Percentiles rank a stretch among this genome's conserved stretches.
These are phyloP conservation scores for Caenorhabditis briggsae DNA, from an alignment of 1,140 invertebrate genomes.

Conservation along the genomic window DNA sequence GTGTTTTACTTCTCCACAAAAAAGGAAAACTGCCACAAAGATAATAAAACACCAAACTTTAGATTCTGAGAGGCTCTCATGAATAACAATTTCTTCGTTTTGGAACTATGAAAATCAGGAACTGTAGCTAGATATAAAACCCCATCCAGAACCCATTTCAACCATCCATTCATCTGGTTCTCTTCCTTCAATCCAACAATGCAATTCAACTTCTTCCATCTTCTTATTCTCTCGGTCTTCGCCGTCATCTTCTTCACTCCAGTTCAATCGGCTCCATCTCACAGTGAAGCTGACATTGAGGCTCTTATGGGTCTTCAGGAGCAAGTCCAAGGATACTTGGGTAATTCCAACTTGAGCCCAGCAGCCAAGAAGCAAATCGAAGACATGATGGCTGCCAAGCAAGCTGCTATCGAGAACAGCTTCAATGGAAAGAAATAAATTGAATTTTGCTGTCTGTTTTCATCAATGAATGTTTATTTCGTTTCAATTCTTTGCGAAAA, in stretches of 20 bases:
- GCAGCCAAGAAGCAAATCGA: slow-evolving; percentile 8
- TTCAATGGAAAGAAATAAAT: neutral
- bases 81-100: too few relatives aligned
- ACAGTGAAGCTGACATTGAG: neutral
- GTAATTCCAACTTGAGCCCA: slow-evolving; percentile 3
- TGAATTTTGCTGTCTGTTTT: neutral
- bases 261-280: neutral
- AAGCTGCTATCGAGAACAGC: slow-evolving; percentile 5
- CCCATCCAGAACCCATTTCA: neutral
- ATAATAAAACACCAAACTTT: too few relatives aligned
- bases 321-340: neutral
- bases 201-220: neutral
- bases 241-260: slow-evolving; percentile 1
- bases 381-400: neutral
- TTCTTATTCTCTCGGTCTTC: neutral
- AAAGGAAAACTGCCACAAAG: too few relatives aligned
- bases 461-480: too few relatives aligned
- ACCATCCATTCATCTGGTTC: neutral
- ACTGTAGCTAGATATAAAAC: neutral
- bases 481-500: too few relatives aligned
- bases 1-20: too few relatives aligned
- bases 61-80: too few relatives aligned
- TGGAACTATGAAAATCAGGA: neutral
- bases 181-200: neutral
- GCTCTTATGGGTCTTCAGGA: slow-evolving; percentile 9